phyloP scores from a whole-genome alignment of 2,113 vertebrate species.

The Ochotona princeps region DNA sequence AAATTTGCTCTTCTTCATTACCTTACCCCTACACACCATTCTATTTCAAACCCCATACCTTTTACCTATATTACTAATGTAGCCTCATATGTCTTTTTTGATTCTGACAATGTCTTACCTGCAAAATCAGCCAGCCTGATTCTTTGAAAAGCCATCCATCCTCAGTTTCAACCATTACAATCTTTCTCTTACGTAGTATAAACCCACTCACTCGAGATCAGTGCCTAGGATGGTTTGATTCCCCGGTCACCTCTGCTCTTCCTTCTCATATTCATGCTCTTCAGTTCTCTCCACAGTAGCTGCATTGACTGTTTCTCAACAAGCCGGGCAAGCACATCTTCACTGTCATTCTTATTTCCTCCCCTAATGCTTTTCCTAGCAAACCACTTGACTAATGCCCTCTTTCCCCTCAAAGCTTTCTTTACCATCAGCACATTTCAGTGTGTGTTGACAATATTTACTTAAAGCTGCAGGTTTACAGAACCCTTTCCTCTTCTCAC shows the following conservation, averaged over 20 bases:
- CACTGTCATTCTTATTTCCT: background rate
- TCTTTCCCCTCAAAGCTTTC: background rate
- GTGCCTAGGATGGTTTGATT: background rate
- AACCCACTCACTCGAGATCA: background rate
- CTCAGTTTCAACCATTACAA: background rate
- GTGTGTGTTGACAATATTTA: background rate
- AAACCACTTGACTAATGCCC: background rate
- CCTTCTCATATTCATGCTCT: background rate
- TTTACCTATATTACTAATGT: background rate
- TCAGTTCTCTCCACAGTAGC: background rate
- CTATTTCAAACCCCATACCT: background rate
- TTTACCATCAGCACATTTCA: background rate
- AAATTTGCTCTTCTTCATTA: background rate
- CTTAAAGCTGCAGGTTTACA: background rate
- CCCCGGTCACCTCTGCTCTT: background rate
- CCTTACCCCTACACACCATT: background rate
- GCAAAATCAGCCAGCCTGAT: background rate
- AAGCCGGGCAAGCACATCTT: background rate
- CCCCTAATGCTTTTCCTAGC: background rate
- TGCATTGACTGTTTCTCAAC: slow-evolving; percentile 1
- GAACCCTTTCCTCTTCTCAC: background rate
- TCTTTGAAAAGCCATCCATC: background rate
- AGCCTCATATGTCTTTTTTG: background rate
- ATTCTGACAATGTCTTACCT: background rate
- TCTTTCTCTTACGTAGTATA: background rate